phyloP scores from a whole-genome alignment of 2,113 vertebrate genomes.

The Psittacara wagleri region DNA sequence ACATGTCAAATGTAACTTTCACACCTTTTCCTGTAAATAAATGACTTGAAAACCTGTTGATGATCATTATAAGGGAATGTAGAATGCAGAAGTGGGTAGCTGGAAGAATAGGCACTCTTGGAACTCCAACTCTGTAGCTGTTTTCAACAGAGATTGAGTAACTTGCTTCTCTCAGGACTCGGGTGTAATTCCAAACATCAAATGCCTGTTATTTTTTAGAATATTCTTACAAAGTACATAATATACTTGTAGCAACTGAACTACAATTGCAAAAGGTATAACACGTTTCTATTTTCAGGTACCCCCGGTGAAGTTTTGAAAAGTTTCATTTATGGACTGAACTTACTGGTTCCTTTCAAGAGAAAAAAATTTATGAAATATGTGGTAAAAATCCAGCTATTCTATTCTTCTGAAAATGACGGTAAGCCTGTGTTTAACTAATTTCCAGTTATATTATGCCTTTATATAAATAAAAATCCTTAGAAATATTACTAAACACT shows the following conservation, averaged over 20 bases:
- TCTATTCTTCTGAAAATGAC: neutral
- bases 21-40: constrained; percentile 64
- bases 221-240: neutral
- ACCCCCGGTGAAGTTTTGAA: neutral
- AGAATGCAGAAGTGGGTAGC: neutral
- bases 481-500: neutral
- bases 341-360: neutral
- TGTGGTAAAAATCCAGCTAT: neutral
- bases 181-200: neutral
- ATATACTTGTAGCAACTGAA: neutral
- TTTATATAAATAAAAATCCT: neutral
- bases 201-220: neutral
- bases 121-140: neutral
- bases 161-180: neutral
- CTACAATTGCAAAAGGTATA: neutral
- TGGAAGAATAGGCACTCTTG: neutral
- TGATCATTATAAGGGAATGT: constrained; percentile 28
- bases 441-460: neutral
- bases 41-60: neutral
- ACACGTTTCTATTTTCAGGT: neutral
- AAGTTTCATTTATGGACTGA: neutral
- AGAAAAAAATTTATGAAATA: neutral
- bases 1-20: constrained; percentile 45
- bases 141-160: neutral
- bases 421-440: neutral